Percentiles rank a stretch among this genome's conserved stretches.
These are phyloP conservation scores for Synaphobranchus kaupii DNA, from an alignment of 2,797 vertebrate genomes.

Conservation along the genomic window DNA sequence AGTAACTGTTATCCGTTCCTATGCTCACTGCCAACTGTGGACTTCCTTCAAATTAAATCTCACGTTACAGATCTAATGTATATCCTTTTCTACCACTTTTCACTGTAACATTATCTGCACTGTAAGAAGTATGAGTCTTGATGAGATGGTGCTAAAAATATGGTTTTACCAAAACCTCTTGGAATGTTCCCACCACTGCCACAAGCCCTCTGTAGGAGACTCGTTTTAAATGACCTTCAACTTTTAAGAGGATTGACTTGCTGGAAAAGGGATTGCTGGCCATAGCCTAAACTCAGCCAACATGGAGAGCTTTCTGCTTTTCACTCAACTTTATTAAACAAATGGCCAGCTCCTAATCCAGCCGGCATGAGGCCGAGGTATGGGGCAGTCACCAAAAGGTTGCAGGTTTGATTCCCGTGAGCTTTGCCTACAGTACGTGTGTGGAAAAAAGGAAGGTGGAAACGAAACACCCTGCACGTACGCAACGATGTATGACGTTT, in stretches of 20 bases:
- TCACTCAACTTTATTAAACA: background rate
- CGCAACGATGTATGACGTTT: background rate
- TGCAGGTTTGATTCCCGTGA: background rate
- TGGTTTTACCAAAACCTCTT: background rate
- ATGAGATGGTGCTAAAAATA: background rate
- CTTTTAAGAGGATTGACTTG: conserved; percentile 68
- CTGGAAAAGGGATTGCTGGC: conserved; percentile 62
- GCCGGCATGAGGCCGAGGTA: background rate
- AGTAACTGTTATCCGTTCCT: background rate
- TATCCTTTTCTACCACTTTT: background rate
- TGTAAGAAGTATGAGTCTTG: background rate
- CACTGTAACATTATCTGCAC: background rate
- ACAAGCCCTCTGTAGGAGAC: conserved; percentile 23
- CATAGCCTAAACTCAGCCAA: conserved; percentile 63
- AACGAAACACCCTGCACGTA: background rate
- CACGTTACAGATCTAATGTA: background rate
- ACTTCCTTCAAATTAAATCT: background rate
- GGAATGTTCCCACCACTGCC: conserved; percentile 14
- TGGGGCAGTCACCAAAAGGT: background rate
- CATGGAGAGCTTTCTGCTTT: conserved; percentile 49
- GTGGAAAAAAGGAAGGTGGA: background rate
- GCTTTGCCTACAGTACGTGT: background rate
- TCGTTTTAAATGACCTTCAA: conserved; percentile 70
- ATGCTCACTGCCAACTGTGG: background rate
- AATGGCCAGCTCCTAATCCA: background rate